Conservation (phyloP, 2,113 vertebrate genomes). For the Lampris incognitus region DNA sequence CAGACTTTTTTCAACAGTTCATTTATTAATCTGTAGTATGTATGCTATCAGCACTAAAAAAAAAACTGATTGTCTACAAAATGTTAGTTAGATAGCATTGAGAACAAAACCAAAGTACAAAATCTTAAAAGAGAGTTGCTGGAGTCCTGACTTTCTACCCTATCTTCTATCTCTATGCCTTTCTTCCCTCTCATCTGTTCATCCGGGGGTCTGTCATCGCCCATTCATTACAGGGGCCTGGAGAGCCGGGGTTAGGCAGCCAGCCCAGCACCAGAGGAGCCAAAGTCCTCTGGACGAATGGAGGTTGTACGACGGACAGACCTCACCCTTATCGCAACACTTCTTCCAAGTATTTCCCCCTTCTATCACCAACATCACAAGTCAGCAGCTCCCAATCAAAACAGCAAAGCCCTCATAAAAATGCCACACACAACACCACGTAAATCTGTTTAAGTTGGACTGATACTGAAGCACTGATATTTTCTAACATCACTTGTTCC, state of each 20-base stretch:
- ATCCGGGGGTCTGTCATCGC: constrained; percentile 56
- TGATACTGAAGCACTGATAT: too few relatives aligned
- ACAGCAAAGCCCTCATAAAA: neutral
- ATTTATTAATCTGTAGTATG: too few relatives aligned
- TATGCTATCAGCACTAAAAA: too few relatives aligned
- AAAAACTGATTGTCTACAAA: neutral
- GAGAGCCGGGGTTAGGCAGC: neutral
- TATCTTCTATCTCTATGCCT: neutral
- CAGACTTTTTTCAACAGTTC: too few relatives aligned
- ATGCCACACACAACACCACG: neutral
- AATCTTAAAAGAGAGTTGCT: neutral
- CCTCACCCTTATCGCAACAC: constrained; percentile 49
- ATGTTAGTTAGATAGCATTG: neutral
- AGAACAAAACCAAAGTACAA: neutral
- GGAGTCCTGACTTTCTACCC: neutral
- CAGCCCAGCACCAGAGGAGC: neutral
- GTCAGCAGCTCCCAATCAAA: constrained; percentile 31
- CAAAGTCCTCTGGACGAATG: neutral
- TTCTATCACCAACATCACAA: constrained; percentile 51
- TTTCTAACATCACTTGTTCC: too few relatives aligned
- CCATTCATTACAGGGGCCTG: constrained; percentile 37
- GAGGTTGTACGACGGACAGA: constrained; percentile 11
- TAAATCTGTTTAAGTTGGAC: too few relatives aligned
- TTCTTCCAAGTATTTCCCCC: constrained; percentile 32
- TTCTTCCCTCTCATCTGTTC: constrained; percentile 7